Base-by-base conservation (phyloP, 1,140 invertebrate genomes). In the Teleopsis dalmanni region DNA sequence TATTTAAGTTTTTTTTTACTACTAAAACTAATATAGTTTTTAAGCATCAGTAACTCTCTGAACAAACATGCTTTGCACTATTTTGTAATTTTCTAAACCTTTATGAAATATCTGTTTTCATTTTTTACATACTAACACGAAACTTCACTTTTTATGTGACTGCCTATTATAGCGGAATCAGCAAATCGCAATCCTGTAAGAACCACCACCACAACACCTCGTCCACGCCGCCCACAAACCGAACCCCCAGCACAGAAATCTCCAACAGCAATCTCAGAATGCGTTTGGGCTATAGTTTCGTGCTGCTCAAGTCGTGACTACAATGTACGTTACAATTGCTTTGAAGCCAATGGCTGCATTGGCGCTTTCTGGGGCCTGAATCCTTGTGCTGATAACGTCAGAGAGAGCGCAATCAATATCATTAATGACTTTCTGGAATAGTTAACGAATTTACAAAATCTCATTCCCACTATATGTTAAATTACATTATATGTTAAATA, bases 251-350 rank as follows among this genome's bases (percentile, higher is more conserved):
- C 14, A 7, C 35, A 14, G 8, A 7, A 14, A 7, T 37, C 44
- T 3, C 11, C 52, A 48, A 53, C 70, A 35, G 29, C 69, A 43
- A 78, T 78, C 7, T 65, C 65, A 49, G 59, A 67, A 25, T 86
- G 83, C 58, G 75, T 83, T 21, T 81, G 78, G 76, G 82, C 83
- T 0, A 77, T 85, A 6, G 68, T 84, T 10, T 76, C 78, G 19
- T 87, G 84, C 57, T 86, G 83, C 53, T 72, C 75, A 21, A 58
- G 60, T 8, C 67, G 53, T 3, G 71, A 57, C 36, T 52, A 36
- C 46, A 53, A 53, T 49, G 69, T 73, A 34, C 72, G 65, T 48
- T 76, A 77, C 49, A 69, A 68, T 6, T 87, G 84, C 59, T 86
- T 87, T 60, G 80, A 82, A 56, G 61, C 74, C 2, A 69, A 80